Evolutionary conservation across 1,140 invertebrate species (phyloP).

Genomic region (Heliconius eleuchia): DNA sequence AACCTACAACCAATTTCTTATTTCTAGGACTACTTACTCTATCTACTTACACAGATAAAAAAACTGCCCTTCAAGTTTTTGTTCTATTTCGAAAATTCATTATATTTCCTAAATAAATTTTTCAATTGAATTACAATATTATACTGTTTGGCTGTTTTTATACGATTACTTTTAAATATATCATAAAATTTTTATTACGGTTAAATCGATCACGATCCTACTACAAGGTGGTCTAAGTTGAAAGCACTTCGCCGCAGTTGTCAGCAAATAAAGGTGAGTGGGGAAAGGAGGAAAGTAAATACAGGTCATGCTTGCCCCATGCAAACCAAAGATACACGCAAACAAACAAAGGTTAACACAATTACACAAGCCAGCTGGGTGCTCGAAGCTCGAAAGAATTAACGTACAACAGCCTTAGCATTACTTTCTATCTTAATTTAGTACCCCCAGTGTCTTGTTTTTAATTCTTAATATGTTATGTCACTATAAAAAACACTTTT

Average conservation of each 20-base stretch:
- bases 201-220: not conserved
- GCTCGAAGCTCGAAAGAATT: conserved; percentile 57
- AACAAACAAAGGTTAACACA: conserved; percentile 74
- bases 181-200: not conserved
- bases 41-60: conserved; percentile 56
- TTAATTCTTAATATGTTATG: not conserved
- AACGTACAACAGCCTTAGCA: conserved; percentile 8
- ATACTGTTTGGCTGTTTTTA: conserved; percentile 41
- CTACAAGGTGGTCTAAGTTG: conserved; percentile 24
- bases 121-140: conserved; percentile 2
- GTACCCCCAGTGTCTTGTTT: not conserved
- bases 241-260: conserved; percentile 51
- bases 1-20: conserved; percentile 51
- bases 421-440: conserved; percentile 21
- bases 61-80: conserved; percentile 66
- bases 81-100: conserved; percentile 28
- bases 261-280: conserved; percentile 56
- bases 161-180: conserved; percentile 22
- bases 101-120: conserved; percentile 19
- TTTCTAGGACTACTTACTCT: conserved; percentile 57
- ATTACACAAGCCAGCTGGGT: conserved; percentile 72
- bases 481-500: conserved; percentile 14
- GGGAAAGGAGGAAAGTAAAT: conserved; percentile 60
- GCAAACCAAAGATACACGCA: conserved; percentile 79
- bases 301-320: conserved; percentile 74